Conservation (phyloP, 1,140 invertebrate genomes). For the Tetragonula clypearis region DNA sequence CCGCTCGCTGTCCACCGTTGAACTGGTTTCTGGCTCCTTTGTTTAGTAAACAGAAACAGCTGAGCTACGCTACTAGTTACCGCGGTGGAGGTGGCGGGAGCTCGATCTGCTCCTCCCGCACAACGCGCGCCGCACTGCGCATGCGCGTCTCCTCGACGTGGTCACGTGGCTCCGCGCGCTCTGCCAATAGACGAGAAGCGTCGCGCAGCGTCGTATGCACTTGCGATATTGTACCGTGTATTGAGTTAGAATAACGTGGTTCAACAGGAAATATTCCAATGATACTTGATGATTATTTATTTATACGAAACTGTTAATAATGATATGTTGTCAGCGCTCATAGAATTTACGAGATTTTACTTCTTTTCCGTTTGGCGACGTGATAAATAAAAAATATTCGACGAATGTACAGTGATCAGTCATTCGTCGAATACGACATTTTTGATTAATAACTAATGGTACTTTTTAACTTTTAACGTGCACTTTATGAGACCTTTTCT, state of each 20-base stretch:
- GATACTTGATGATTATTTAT: not conserved
- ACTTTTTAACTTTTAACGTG: too few relatives aligned
- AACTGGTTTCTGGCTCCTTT: constrained; percentile 74
- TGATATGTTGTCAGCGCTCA: constrained; percentile 2
- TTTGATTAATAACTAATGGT: too few relatives aligned
- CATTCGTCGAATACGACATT: too few relatives aligned
- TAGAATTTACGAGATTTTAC: not conserved
- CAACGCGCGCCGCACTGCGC: constrained; percentile 44
- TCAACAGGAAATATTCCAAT: not conserved
- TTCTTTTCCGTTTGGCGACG: too few relatives aligned
- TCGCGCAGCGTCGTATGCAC: not conserved
- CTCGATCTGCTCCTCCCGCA: constrained; percentile 10
- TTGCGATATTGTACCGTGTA: not conserved
- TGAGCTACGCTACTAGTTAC: constrained; percentile 66
- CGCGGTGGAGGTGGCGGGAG: constrained; percentile 45
- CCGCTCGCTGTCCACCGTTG: constrained; percentile 72
- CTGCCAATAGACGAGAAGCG: not conserved
- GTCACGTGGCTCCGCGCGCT: not conserved
- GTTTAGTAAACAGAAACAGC: constrained; percentile 80
- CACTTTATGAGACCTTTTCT: not conserved
- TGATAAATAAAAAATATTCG: not conserved
- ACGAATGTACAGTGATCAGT: too few relatives aligned
- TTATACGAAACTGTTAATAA: not conserved
- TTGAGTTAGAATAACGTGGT: not conserved
- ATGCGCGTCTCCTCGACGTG: not conserved